Evolutionary conservation across 92 coral and sea anemone genomes (phyloP).

Genomic region (Pocillopora meandrina): DNA sequence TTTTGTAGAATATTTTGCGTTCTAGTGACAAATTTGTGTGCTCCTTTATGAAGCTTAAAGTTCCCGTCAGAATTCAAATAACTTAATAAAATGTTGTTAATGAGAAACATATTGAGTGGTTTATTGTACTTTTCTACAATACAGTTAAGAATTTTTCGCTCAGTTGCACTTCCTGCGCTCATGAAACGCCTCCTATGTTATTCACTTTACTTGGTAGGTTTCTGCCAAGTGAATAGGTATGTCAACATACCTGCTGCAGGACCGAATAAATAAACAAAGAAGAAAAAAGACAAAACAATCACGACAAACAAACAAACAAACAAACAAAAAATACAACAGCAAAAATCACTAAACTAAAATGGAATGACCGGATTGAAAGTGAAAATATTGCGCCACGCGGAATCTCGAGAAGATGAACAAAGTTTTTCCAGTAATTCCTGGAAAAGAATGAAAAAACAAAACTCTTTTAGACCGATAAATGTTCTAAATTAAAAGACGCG

Average conservation of each 20-base stretch:
- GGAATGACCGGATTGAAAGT: too few relatives aligned
- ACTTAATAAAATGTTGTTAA: slow-evolving; percentile 39
- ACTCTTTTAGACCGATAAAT: too few relatives aligned
- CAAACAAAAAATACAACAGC: not conserved
- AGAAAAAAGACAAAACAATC: not conserved
- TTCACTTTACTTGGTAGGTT: not conserved
- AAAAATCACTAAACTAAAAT: not conserved
- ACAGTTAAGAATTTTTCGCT: too few relatives aligned
- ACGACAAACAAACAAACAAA: not conserved
- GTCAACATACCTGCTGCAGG: not conserved
- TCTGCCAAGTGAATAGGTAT: not conserved
- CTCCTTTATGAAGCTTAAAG: slow-evolving; percentile 26
- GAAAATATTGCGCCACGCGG: too few relatives aligned
- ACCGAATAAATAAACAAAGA: not conserved
- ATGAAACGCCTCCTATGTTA: not conserved
- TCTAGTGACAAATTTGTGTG: slow-evolving; percentile 49
- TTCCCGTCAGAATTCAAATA: slow-evolving; percentile 38
- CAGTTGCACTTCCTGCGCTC: too few relatives aligned
- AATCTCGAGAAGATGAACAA: too few relatives aligned
- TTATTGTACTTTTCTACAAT: not conserved
- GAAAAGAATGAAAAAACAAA: too few relatives aligned
- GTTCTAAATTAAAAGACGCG: too few relatives aligned
- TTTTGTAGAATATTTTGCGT: slow-evolving; percentile 55
- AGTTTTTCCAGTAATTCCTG: too few relatives aligned
- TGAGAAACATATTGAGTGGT: slow-evolving; percentile 5